These are phyloP conservation scores for Physeter macrocephalus DNA, from an alignment of 2,113 vertebrate species.

Conservation along the genomic window DNA sequence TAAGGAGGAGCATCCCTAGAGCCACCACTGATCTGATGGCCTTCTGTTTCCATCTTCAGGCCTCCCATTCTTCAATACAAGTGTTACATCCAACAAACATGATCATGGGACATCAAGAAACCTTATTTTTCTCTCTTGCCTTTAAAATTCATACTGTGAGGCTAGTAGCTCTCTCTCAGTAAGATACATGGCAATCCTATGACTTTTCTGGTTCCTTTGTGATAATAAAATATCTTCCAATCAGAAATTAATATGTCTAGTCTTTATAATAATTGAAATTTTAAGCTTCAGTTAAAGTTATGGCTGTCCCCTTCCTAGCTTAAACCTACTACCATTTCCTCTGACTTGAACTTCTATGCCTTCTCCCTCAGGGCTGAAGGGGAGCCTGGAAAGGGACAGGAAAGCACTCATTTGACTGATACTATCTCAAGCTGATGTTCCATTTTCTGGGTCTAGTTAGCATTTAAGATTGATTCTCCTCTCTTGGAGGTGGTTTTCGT, in stretches of 20 bases:
- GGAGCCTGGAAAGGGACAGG: background rate
- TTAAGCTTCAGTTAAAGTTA: background rate
- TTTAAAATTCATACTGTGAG: background rate
- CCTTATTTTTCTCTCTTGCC: background rate
- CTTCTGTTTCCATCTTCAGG: background rate
- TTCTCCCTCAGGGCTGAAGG: background rate
- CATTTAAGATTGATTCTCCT: background rate
- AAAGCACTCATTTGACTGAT: background rate
- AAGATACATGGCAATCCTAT: background rate
- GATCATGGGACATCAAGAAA: background rate
- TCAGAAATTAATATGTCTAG: background rate
- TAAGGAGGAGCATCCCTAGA: background rate
- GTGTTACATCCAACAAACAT: background rate
- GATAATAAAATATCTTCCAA: background rate
- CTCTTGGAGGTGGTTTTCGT: background rate
- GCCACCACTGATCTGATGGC: background rate
- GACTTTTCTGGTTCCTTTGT: background rate
- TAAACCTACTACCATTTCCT: background rate
- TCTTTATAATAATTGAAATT: background rate
- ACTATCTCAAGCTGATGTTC: background rate
- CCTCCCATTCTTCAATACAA: background rate
- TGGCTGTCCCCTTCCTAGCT: background rate
- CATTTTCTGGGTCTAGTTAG: background rate
- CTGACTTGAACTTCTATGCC: background rate
- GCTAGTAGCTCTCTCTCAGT: background rate